These are phyloP conservation scores for Lutjanus argentimaculatus DNA, from an alignment of 2,797 vertebrate genomes.

Conservation along the genomic window DNA sequence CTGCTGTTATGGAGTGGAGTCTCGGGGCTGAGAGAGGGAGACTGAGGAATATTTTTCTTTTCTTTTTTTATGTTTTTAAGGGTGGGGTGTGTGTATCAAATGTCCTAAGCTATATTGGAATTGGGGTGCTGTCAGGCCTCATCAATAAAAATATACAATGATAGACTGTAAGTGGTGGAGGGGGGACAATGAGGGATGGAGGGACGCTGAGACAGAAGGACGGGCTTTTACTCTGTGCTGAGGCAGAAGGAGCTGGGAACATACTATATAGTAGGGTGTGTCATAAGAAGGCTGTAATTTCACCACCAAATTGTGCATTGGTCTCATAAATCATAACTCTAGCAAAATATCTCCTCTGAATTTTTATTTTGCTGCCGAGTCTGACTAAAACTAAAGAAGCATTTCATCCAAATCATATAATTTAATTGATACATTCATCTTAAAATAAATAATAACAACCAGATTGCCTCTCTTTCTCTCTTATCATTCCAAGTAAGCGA, in stretches of 20 bases:
- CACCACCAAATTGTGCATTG: constrained; percentile 48
- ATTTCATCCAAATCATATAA: background rate
- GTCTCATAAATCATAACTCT: constrained; percentile 61
- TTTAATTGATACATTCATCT: background rate
- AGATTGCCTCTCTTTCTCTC: background rate
- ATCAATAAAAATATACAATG: constrained; percentile 80
- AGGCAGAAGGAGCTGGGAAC: constrained; percentile 50
- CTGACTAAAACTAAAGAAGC: constrained; percentile 10
- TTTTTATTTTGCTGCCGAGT: constrained; percentile 24
- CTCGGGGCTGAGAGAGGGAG: constrained; percentile 67
- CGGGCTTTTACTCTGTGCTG: constrained; percentile 47
- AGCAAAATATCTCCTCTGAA: constrained; percentile 10
- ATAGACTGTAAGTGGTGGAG: constrained; percentile 77
- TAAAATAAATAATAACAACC: constrained; percentile 3
- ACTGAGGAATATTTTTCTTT: constrained; percentile 68
- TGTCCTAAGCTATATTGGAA: constrained; percentile 79
- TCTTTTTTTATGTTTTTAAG: constrained; percentile 63
- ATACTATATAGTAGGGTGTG: constrained; percentile 59
- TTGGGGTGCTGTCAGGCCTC: constrained; percentile 78
- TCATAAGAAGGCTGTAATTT: constrained; percentile 64
- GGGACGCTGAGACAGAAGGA: constrained; percentile 39
- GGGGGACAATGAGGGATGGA: constrained; percentile 51
- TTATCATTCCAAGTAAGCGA: constrained; percentile 22
- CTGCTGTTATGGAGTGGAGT: constrained; percentile 74
- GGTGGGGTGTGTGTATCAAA: constrained; percentile 76